Base-by-base conservation (phyloP, 2,888 invertebrate species). In the Eueremaeus valkanovi region DNA sequence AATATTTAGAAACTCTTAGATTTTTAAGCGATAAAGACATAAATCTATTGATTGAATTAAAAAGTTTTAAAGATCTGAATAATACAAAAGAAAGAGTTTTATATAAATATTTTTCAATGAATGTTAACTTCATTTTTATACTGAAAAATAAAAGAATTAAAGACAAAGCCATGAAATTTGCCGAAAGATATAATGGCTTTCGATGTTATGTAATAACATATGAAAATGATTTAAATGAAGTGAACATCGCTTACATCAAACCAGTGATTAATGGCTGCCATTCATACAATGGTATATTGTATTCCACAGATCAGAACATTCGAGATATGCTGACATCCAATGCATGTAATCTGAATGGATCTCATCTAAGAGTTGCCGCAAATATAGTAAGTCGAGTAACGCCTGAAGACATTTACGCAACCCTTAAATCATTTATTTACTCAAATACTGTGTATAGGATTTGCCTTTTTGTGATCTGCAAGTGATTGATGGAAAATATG, bases 391-490 rank as follows among this genome's bases (percentile, higher is more conserved):
- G 58, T 29, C 11, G n/a, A n/a, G n/a, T n/a, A n/a, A n/a, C n/a
- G n/a, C n/a, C n/a, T n/a, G n/a, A n/a, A n/a, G n/a, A 13, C 6
- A 51, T 51, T 13, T 16, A 16, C n/a, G 6, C 13, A 16, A 13
- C 5, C n/a, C 16, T 51, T 6, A 51, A 51, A 51, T 33, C 1
- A 31, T 55, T 9, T 24, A 6, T 21, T 55, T 18, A 5, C 21
- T 11, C 29, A 61, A 5, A 61, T 29, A 11, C 3, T 31, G 1
- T n/a, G n/a, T n/a, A n/a, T n/a, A n/a, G n/a, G n/a, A n/a, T n/a
- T n/a, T 66, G 40, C 66, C 66, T 9, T 40, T 36, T 66, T 66
- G 66, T 66, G 66, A 66, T 36, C 66, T 66, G 36, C 6, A 36
- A 36, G 36, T 8, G 36, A 31, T 18, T 3, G 24, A 66, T 18